These are phyloP conservation scores for Meta bourneti DNA, from an alignment of 2,888 invertebrate species.

Conservation along the genomic window DNA sequence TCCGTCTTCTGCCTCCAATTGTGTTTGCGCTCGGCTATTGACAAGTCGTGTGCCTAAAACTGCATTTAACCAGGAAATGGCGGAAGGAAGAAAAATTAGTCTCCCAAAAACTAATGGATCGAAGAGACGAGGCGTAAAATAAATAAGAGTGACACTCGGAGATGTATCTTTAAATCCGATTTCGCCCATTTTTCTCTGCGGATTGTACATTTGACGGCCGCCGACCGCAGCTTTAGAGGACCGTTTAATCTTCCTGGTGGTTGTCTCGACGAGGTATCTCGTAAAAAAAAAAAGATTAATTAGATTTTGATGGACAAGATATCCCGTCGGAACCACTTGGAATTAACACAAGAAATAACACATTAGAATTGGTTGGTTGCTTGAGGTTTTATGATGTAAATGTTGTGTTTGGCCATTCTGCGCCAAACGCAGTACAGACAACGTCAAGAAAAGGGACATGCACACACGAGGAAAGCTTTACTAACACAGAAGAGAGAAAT, in stretches of 20 bases:
- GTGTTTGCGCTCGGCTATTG: constrained; percentile 13
- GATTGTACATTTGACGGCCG: not conserved
- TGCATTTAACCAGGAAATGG: constrained; percentile 19
- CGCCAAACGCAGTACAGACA: no score
- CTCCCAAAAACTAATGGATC: not conserved
- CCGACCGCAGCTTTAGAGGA: not conserved
- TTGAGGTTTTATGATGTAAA: no score
- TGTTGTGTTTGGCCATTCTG: no score
- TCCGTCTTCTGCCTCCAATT: constrained; percentile 26
- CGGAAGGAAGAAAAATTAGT: not conserved
- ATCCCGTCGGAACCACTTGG: no score
- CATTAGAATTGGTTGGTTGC: no score
- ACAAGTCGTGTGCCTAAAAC: constrained; percentile 13
- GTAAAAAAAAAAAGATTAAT: no score
- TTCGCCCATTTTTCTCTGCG: not conserved
- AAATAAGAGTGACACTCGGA: constrained; percentile 32
- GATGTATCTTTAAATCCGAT: constrained; percentile 48
- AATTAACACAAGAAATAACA: no score
- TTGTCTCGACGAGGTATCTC: no score
- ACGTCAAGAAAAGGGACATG: no score
- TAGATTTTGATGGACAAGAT: no score
- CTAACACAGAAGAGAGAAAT: no score
- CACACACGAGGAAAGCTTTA: no score
- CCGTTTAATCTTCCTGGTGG: not conserved
- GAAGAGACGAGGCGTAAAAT: constrained; percentile 4